Evolutionary conservation across 2,888 invertebrate genomes (phyloP), one percentile per base, ranked within the genome.

Genomic region (Herminia tarsipennalis): DNA sequence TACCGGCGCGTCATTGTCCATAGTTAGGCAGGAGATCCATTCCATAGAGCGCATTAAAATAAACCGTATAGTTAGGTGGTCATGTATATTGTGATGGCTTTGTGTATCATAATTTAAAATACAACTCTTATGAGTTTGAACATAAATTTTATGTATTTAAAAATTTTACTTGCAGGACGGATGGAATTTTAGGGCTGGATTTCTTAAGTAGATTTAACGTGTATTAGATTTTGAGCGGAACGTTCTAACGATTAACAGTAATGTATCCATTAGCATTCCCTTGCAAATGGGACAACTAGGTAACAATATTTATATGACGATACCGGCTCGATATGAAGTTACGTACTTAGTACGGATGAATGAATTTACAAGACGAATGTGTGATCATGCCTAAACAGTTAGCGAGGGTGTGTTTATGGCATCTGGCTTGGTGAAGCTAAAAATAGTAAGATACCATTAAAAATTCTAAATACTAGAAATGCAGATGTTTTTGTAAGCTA

Each of bases 1-100:
- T 28, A 44, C 48, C 8, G 54, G 49, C 5, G 54, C 49, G 3
- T 46, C 49, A 8, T 21, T 54, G 5, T 45, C 42, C 14, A 36
- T 32, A 10, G 24, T 49, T 8, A 54, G 46, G 35, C 21, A 36
- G 13, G 38, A 14, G 16, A 9, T 10, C 17, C 20, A 10, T 20
- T 20, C 4, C 18, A 32, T 10, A 5, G 10, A 20, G 12, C 9
- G 10, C 1, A 32, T 20, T 20, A 12, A 20, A 13, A 32, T 20
- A 20, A 32, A 32, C 3, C 13, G 21, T 20, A 13, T 32, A 20
- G 20, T n/a, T n/a, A n/a, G n/a, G 10, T 10, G 25, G 10, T 3
- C 9, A 25, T 3, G 9, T 35, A 5, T 13, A 13, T 29, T 22
- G 22, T 9, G 35, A 38, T 6, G 42, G 48, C 9, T 48, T 16